Base-by-base conservation (phyloP, 1,140 invertebrate genomes). In the Heliothis subflexa region DNA sequence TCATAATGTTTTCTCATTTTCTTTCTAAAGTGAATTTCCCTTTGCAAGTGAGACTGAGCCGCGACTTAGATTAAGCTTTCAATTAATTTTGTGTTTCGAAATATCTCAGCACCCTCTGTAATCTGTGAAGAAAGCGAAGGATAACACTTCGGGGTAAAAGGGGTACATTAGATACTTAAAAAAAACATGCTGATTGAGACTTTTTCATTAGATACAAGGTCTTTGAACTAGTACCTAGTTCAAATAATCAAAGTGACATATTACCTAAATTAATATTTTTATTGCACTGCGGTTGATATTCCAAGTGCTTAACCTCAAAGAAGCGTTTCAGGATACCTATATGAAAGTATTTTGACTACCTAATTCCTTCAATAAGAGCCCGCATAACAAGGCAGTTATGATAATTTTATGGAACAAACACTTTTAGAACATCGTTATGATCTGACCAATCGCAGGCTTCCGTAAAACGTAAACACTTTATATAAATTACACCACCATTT, bases 401-500 rank as follows among this genome's bases (percentile, higher is more conserved):
- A 21, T 73, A 57, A 73, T 59, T 11, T 59, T 73, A 59, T 73
- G 55, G 47, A 59, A 73, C 54, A 59, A 73, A 73, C 45, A 49
- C 52, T 73, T 55, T 57, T 18, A 57, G 55, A 59, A 52, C 21
- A 79, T 52, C 40, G 40, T 59, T 68, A 80, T 85, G 81, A 86
- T 85, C 83, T 86, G 85, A 86, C 85, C 81, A 86, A 79, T 82
- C 85, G 85, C 71, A 73, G 50, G 68, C 16, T 73, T 81, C 59
- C 54, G 49, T 64, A 55, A 55, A 66, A 66, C 14, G 11, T 66
- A 66, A 50, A 57, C 28, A 54, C 28, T 40, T 57, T 40, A 45
- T 77, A 57, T 55, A 16, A 68, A 77, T 77, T 25, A 77, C 62
- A 77, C 57, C 49, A 55, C 68, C 74, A 54, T 57, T 62, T 11